A percentile compares a stretch with the other conserved stretches of the same genome.
Evolutionary conservation across 2,113 vertebrate genomes (phyloP).

Genomic region (Petaurus breviceps): DNA sequence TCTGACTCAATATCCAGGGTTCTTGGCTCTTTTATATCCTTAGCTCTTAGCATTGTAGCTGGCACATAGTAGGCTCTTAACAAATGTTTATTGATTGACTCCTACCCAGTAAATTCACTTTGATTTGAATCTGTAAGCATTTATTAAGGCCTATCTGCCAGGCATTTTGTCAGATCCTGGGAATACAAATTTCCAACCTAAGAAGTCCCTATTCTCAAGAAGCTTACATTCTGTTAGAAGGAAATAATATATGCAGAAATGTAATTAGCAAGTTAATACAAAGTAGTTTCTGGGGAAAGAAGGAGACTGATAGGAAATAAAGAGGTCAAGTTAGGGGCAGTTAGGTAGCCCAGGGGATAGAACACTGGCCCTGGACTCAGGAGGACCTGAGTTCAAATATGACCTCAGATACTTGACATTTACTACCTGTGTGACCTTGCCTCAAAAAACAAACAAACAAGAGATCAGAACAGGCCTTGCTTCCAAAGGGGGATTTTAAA

Average conservation of each 20-base stretch:
- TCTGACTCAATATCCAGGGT: not conserved
- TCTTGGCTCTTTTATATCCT: not conserved
- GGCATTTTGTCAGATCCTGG: not conserved
- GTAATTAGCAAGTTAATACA: not conserved
- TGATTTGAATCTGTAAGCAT: not conserved
- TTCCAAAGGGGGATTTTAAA: too few relatives aligned
- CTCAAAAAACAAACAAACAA: too few relatives aligned
- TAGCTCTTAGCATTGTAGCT: not conserved
- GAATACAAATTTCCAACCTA: not conserved
- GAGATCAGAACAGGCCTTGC: too few relatives aligned
- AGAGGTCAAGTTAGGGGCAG: not conserved
- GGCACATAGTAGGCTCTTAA: not conserved
- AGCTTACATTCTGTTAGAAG: not conserved
- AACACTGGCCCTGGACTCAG: too few relatives aligned
- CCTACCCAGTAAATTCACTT: not conserved
- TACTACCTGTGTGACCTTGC: too few relatives aligned
- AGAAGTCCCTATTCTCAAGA: not conserved
- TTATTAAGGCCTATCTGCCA: not conserved
- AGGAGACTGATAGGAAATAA: not conserved
- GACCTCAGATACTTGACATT: too few relatives aligned
- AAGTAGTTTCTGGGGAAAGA: not conserved
- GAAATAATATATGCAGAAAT: not conserved
- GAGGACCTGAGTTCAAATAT: too few relatives aligned
- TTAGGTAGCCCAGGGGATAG: too few relatives aligned
- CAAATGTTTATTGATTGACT: not conserved